Conservation (phyloP, 2,888 invertebrate species). For the Bembecia ichneumoniformis region DNA sequence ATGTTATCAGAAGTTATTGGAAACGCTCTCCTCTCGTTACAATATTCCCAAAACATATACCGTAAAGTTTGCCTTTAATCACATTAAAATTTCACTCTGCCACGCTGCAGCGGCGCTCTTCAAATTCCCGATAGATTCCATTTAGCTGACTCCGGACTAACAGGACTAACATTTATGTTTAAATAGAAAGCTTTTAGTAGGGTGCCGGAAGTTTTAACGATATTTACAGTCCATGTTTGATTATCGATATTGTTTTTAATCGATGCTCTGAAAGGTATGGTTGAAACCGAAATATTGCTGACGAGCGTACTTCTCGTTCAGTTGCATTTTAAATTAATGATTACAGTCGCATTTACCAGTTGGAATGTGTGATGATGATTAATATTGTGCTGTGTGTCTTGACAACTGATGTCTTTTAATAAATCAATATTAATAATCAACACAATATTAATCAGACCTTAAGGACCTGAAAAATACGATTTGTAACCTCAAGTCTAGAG, state of each 20-base stretch:
- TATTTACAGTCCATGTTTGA: background rate
- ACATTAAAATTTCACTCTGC: slow-evolving; percentile 26
- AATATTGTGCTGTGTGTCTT: too few species aligned
- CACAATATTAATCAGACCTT: too few species aligned
- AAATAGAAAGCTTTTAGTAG: background rate
- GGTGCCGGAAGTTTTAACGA: background rate
- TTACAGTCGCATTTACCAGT: too few species aligned
- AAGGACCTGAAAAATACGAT: too few species aligned
- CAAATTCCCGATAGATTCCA: slow-evolving; percentile 9
- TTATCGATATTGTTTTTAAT: background rate
- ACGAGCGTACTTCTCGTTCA: too few species aligned
- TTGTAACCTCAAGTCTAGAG: too few species aligned
- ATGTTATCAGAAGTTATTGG: background rate
- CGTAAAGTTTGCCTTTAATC: slow-evolving; percentile 24
- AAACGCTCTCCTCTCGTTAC: background rate
- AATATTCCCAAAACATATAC: background rate
- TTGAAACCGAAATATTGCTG: background rate
- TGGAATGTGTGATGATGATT: too few species aligned
- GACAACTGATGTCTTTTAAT: too few species aligned
- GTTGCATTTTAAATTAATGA: background rate
- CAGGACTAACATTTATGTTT: background rate
- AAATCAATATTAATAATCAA: too few species aligned
- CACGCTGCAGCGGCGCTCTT: slow-evolving; percentile 10
- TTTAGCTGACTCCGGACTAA: slow-evolving; percentile 2
- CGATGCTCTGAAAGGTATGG: background rate